These are phyloP conservation scores for Drosophila simulans DNA, from an alignment of 1,140 invertebrate genomes.

Conservation along the genomic window DNA sequence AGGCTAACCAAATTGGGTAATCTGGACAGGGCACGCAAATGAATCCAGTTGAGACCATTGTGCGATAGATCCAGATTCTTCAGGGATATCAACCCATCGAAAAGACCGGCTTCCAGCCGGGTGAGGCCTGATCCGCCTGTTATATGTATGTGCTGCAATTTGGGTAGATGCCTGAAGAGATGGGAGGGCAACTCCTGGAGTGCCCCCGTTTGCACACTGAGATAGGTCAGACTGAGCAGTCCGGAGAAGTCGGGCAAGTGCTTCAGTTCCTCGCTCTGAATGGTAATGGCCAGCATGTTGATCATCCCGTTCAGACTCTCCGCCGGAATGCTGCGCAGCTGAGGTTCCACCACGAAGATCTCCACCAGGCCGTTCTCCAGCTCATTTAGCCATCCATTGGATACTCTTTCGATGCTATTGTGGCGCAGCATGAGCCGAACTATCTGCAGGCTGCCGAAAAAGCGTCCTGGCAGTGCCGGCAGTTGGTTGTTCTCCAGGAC, in stretches of 20 bases:
- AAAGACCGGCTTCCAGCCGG: conserved; percentile 89
- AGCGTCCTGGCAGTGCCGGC: conserved; percentile 91
- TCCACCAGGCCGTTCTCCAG: conserved; percentile 91
- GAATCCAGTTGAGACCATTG: conserved; percentile 92
- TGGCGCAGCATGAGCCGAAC: conserved; percentile 92
- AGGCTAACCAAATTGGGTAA: conserved; percentile 90
- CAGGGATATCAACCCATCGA: conserved; percentile 90
- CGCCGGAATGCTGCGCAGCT: conserved; percentile 90
- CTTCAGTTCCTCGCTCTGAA: conserved; percentile 90
- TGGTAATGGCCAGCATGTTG: conserved; percentile 92
- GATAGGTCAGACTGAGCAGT: conserved; percentile 87
- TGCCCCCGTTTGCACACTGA: conserved; percentile 89
- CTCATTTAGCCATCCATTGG: conserved; percentile 91
- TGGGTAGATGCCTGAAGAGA: conserved; percentile 90
- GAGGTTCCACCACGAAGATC: conserved; percentile 93
- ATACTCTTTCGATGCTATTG: conserved; percentile 92
- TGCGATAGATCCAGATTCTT: conserved; percentile 90
- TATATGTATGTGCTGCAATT: conserved; percentile 90
- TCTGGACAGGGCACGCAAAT: conserved; percentile 90
- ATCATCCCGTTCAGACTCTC: conserved; percentile 91
- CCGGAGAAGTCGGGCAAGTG: conserved; percentile 89
- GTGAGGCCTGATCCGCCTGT: conserved; percentile 88
- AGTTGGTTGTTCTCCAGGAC: conserved; percentile 94
- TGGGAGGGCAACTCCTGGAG: conserved; percentile 89
- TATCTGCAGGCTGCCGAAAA: conserved; percentile 90